Percentiles rank a stretch among this genome's conserved stretches.
Conservation (phyloP, 2,113 vertebrate genomes). For the Epinephelus moara region DNA sequence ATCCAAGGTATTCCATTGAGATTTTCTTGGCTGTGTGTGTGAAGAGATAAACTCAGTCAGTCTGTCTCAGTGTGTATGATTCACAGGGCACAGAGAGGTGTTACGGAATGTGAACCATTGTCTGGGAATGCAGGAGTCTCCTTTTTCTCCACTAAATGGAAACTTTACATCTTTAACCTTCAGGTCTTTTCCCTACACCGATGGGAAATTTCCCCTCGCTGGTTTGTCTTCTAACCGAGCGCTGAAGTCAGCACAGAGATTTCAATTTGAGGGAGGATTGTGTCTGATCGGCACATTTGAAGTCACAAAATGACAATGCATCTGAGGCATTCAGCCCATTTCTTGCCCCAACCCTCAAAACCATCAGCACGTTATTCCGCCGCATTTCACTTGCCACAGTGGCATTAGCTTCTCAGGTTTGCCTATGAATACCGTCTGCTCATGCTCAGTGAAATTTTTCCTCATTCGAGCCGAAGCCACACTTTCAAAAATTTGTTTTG, state of each 20-base stretch:
- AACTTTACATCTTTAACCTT: constrained; percentile 74
- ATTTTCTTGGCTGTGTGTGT: constrained; percentile 26
- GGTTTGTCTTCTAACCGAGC: constrained; percentile 28
- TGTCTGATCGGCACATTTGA: constrained; percentile 38
- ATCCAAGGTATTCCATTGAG: constrained; percentile 65
- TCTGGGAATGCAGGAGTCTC: constrained; percentile 85
- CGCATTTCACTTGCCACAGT: constrained; percentile 37
- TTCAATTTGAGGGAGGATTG: constrained; percentile 28
- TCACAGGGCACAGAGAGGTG: constrained; percentile 75
- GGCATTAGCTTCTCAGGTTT: constrained; percentile 53
- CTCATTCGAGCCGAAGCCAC: constrained; percentile 53
- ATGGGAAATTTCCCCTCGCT: constrained; percentile 48
- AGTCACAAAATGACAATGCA: constrained; percentile 40
- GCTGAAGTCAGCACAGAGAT: constrained; percentile 58
- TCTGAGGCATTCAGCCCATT: constrained; percentile 36
- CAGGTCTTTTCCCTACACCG: constrained; percentile 48
- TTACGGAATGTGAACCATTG: constrained; percentile 84
- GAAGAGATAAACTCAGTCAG: constrained; percentile 55
- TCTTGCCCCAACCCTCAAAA: constrained; percentile 39
- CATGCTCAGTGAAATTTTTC: constrained; percentile 48
- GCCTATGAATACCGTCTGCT: constrained; percentile 47
- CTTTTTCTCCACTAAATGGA: constrained; percentile 76
- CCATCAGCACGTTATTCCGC: constrained; percentile 21
- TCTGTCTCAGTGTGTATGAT: constrained; percentile 70
- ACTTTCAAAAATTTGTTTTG: constrained; percentile 62